Evolutionary conservation across 2,113 vertebrate genomes (phyloP), one percentile per base, ranked within the genome.

Genomic region (Trichomycterus rosablanca): DNA sequence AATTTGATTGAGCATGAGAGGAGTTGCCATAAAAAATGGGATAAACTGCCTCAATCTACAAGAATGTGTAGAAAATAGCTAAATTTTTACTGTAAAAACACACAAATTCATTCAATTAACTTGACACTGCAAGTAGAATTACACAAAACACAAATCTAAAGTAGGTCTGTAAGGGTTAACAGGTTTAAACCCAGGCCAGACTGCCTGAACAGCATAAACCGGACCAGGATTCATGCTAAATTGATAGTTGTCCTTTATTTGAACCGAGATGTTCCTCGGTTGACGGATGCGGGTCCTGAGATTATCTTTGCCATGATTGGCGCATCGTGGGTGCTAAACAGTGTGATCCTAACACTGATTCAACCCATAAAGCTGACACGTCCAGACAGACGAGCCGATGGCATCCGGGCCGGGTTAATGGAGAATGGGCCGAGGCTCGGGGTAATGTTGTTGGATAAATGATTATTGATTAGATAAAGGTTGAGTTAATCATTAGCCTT

Each of bases 401-500:
- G 73, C 63, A 79, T 80, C 80, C 74, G 69, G 50, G 75, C 52
- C 76, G 81, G 84, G 81, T 85, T 88, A 88, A 88, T 86, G 84
- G 84, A 79, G 76, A 85, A 81, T 73, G 79, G 80, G 76, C 83
- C 79, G 70, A 78, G 79, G 84, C 79, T 84, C 81, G 74, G 60
- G 75, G 81, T 78, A 79, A 87, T 87, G 85, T 82, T 83, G 84
- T 81, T 83, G 84, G 84, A 87, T 86, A 84, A 89, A 89, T 88
- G 84, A 89, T 88, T 89, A 89, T 89, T 89, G 87, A 89, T 89
- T 84, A 83, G 85, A 73, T 86, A 89, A 89, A 87, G 86, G 86
- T 89, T 89, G 86, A 88, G 86, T 82, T 89, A 84, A 89, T 89
- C 86, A 89, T 89, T 87, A 87, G 86, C 82, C 84, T 85, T 88